Base-by-base conservation (phyloP, 2,113 vertebrate species). In the Callorhinus ursinus region DNA sequence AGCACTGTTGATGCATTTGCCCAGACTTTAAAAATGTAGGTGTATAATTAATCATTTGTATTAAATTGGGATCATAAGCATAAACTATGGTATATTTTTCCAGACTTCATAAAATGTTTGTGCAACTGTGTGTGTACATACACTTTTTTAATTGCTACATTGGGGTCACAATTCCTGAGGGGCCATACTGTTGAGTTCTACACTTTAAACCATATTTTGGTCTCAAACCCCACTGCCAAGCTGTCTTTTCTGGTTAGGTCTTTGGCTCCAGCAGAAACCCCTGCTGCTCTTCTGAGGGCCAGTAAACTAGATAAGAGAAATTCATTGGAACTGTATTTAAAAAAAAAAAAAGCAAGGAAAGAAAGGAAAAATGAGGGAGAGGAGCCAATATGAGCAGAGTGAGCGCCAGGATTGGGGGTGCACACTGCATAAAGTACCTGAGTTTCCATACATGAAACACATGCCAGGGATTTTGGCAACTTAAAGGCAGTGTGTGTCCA, bases 71-170 rank as follows among this genome's bases (percentile, higher is more conserved):
- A 67, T 90, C 93, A 95, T 63, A 87, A 90, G 80, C 94, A 92
- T 88, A 97, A 96, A 91, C 96, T 53, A 57, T 59, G 46, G 55
- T 87, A 22, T 97, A 93, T 93, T 93, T 98, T 95, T 92, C 83
- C 90, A 96, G 90, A 94, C 93, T 95, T 97, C 97, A 90, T 97
- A 96, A 97, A 97, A 88, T 71, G 42, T 72, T 31, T 77, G 71
- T 0, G 28, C 79, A 92, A 39, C 11, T 49, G 5, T 49, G 19
- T 61, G 1, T 76, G 15, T 49, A 69, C 85, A 79, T 26, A 51
- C 49, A 67, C 33, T 55, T 80, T 93, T 82, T 67, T 93, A 87
- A 28, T 46, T 88, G 80, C 86, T 93, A 72, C 39, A 88, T 31
- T 33, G 28, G 57, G 55, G 86, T 91, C 93, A 88, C 93, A 92